Conservation (phyloP, 1,140 invertebrate species). For the Heliothis virescens region DNA sequence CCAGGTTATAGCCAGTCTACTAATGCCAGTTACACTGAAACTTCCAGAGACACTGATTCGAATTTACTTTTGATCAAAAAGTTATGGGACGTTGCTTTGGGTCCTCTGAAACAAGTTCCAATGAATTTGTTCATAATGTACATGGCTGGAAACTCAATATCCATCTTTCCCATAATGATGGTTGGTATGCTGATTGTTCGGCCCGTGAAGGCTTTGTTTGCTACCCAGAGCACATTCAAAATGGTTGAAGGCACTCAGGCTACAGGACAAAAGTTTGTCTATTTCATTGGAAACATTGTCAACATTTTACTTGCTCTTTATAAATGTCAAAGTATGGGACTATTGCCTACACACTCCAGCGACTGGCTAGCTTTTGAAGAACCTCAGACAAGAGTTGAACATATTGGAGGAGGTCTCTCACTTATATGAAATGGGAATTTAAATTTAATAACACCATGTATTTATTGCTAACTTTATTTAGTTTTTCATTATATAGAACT, state of each 20-base stretch:
- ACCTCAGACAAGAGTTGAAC: conserved; percentile 94
- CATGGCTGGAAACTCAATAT: conserved; percentile 99
- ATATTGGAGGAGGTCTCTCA: conserved; percentile 94
- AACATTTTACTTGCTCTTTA: conserved; percentile 97
- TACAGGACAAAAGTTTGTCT: conserved; percentile 96
- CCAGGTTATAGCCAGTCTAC: conserved; percentile 93
- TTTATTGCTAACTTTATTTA: conserved; percentile 70
- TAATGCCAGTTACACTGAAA: conserved; percentile 90
- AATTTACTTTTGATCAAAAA: conserved; percentile 96
- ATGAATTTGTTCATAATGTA: conserved; percentile 99
- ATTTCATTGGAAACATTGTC: conserved; percentile 97
- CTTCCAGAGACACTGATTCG: conserved; percentile 92
- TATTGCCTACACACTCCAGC: conserved; percentile 98
- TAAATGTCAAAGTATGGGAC: conserved; percentile 99
- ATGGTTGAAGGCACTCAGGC: conserved; percentile 98
- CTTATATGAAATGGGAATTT: conserved; percentile 82
- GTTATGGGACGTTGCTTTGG: conserved; percentile 98
- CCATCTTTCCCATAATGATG: conserved; percentile 99
- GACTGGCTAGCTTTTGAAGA: conserved; percentile 99
- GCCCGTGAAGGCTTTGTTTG: conserved; percentile 97
- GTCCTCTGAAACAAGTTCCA: conserved; percentile 97
- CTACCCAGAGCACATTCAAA: conserved; percentile 97
- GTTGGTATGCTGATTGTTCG: conserved; percentile 99
- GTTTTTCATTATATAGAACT: conserved; percentile 65
- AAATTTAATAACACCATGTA: conserved; percentile 54